Evolutionary conservation across 2,113 vertebrate genomes (phyloP).

Genomic region (Pungitius pungitius): DNA sequence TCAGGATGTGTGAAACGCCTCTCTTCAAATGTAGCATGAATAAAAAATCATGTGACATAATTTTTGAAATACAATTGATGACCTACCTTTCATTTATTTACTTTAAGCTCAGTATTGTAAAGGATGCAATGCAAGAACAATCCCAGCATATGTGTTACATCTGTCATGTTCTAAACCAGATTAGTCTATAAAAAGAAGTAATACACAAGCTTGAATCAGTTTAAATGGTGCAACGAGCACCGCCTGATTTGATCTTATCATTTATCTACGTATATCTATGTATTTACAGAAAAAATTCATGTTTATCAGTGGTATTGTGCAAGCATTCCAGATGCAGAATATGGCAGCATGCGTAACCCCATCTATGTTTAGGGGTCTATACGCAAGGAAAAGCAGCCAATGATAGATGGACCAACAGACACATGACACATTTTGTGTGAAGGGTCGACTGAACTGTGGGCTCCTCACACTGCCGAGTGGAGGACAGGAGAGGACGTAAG

Average conservation of each 20-base stretch:
- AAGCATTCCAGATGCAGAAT: not conserved
- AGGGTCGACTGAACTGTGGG: no score
- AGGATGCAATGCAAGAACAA: not conserved
- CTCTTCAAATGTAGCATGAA: constrained; percentile 24
- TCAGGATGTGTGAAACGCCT: constrained; percentile 29
- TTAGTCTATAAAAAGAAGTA: not conserved
- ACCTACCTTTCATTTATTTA: not conserved
- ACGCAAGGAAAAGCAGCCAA: not conserved
- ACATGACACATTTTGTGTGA: not conserved
- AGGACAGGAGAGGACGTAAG: not conserved
- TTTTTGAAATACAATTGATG: constrained; percentile 6
- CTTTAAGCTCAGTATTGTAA: constrained; percentile 9
- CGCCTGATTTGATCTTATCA: not conserved
- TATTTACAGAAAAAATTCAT: not conserved
- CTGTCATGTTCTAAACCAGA: not conserved
- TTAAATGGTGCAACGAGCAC: not conserved
- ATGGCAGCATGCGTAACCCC: not conserved
- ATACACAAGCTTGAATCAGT: not conserved
- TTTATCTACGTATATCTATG: not conserved
- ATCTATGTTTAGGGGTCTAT: not conserved
- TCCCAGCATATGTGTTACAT: not conserved
- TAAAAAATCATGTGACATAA: constrained; percentile 1
- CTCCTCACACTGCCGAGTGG: not conserved
- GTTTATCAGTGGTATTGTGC: not conserved
- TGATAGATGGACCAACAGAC: not conserved